Evolutionary conservation across 2,888 invertebrate genomes (phyloP).

Genomic region (Clanis bilineata): DNA sequence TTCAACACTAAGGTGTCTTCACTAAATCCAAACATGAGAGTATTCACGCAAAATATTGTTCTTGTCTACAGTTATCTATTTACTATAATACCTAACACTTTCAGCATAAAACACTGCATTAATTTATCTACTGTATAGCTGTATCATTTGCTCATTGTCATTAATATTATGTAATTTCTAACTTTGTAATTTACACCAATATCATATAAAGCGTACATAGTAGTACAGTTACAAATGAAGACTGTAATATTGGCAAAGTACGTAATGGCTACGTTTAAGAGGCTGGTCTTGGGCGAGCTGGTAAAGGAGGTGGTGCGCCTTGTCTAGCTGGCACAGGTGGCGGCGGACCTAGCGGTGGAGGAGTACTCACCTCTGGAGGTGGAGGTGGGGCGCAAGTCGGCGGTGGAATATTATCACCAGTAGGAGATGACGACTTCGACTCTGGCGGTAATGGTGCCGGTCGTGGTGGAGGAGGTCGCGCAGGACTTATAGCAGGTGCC

Average conservation of each 20-base stretch:
- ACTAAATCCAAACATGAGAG: not conserved
- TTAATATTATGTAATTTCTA: not conserved
- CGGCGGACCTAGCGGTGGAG: conserved; percentile 62
- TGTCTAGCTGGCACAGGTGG: conserved; percentile 81
- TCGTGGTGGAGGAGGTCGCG: conserved; percentile 83
- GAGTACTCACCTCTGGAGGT: conserved; percentile 57
- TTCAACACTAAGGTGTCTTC: not conserved
- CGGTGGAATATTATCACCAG: conserved; percentile 83
- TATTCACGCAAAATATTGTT: not conserved
- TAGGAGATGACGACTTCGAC: conserved; percentile 71
- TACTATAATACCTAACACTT: not conserved
- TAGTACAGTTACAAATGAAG: not conserved
- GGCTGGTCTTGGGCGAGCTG: conserved; percentile 81
- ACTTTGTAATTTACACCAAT: not conserved
- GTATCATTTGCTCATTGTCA: not conserved
- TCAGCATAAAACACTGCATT: not conserved
- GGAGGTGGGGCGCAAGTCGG: conserved; percentile 85
- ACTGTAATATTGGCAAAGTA: not conserved
- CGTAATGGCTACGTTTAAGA: conserved; percentile 27
- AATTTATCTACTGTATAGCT: not conserved
- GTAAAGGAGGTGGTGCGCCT: conserved; percentile 85
- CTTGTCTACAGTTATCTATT: not conserved
- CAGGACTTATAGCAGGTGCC: conserved; percentile 73
- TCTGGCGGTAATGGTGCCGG: conserved; percentile 80
- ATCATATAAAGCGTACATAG: not conserved